These are phyloP conservation scores for Anthrax anthrax DNA, from an alignment of 2,888 invertebrate genomes.

Conservation along the genomic window DNA sequence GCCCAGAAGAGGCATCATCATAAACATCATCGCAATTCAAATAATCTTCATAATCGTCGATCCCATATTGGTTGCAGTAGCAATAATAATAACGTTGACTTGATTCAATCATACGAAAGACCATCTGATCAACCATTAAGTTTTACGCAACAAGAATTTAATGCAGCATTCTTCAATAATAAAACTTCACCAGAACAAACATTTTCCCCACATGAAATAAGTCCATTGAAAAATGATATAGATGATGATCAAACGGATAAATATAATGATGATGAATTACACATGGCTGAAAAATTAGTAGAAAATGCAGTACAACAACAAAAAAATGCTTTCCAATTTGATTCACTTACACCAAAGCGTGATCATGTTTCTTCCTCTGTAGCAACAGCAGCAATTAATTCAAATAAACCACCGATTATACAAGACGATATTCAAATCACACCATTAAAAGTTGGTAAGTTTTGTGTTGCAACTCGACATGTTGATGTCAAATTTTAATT, in stretches of 20 bases:
- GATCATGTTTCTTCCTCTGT: constrained; percentile 8
- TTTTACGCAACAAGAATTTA: constrained; percentile 18
- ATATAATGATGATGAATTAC: constrained; percentile 19
- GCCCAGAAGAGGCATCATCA: constrained; percentile 20
- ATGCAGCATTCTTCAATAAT: constrained; percentile 18
- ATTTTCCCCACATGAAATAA: constrained; percentile 16
- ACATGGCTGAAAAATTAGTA: constrained; percentile 33
- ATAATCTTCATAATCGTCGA: constrained; percentile 16
- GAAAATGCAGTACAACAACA: constrained; percentile 30
- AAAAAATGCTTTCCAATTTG: constrained; percentile 33
- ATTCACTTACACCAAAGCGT: constrained; percentile 33
- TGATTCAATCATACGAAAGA: constrained; percentile 15
- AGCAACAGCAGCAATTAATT: constrained; percentile 5
- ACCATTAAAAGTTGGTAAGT: constrained; percentile 16
- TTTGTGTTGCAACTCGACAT: too few species aligned
- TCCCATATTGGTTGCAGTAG: constrained; percentile 15
- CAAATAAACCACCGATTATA: constrained; percentile 6
- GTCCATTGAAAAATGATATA: constrained; percentile 12
- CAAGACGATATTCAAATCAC: constrained; percentile 15
- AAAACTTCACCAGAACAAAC: constrained; percentile 17
- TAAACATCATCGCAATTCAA: constrained; percentile 25
- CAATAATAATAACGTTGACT: too few species aligned
- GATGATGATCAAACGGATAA: constrained; percentile 9
- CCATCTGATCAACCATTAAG: constrained; percentile 17
- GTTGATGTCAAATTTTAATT: too few species aligned